phyloP scores from a whole-genome alignment of 2,888 invertebrate genomes.

The Chrysopilus asiliformis region DNA sequence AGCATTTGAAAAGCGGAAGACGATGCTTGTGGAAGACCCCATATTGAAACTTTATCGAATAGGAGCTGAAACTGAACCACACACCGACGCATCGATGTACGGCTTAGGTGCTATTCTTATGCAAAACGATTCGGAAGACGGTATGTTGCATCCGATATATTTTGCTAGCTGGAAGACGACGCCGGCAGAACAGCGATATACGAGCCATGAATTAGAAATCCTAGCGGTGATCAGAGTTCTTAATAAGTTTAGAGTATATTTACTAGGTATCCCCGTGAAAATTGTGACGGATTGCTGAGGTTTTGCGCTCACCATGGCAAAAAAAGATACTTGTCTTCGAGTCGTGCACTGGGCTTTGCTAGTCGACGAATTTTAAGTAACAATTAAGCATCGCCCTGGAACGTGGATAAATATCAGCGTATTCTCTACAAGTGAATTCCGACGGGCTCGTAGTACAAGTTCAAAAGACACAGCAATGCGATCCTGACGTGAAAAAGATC shows the following conservation, averaged over 20 bases:
- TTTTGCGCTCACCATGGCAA: conserved; percentile 18
- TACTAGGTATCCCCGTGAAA: conserved; percentile 18
- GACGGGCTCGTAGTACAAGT: too few relatives aligned
- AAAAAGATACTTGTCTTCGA: conserved; percentile 19
- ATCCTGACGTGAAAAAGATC: too few relatives aligned
- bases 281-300: conserved; percentile 22
- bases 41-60: conserved; percentile 14
- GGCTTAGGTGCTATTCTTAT: conserved; percentile 16
- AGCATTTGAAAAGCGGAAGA: conserved; percentile 9
- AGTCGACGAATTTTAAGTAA: conserved; percentile 10
- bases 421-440: too few relatives aligned
- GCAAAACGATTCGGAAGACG: conserved; percentile 9
- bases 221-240: conserved; percentile 17
- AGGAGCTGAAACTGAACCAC: conserved; percentile 14
- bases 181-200: conserved; percentile 18
- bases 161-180: too few relatives aligned
- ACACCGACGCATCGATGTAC: conserved; percentile 15
- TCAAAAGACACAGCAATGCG: too few relatives aligned
- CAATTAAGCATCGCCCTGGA: conserved; percentile 9
- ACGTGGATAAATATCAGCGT: conserved; percentile 5
- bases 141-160: conserved; percentile 16
- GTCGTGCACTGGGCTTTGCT: too few relatives aligned
- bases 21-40: not conserved
- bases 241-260: conserved; percentile 16
- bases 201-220: conserved; percentile 24